Evolutionary conservation across 2,888 invertebrate genomes (phyloP).

Genomic region (Sinhomidia bicolor): DNA sequence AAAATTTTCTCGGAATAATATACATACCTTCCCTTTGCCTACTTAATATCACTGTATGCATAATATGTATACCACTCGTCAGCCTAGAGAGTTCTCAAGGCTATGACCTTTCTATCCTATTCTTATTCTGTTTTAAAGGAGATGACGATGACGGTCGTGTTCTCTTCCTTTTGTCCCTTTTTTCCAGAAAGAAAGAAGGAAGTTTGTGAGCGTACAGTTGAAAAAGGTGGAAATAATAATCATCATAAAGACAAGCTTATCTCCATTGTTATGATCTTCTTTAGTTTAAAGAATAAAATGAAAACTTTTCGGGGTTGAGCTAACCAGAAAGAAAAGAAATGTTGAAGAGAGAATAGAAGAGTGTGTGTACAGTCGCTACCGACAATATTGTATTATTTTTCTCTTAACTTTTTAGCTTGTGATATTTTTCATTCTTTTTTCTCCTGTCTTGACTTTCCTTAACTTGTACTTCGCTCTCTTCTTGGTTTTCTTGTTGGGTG

Average conservation of each 20-base stretch:
- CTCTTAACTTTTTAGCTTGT: background rate
- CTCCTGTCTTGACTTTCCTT: background rate
- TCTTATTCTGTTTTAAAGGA: background rate
- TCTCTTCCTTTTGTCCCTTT: background rate
- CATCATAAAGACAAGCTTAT: background rate
- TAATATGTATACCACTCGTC: background rate
- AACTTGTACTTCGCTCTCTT: background rate
- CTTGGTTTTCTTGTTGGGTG: no score
- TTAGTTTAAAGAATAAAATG: background rate
- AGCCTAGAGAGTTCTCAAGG: background rate
- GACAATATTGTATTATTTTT: background rate
- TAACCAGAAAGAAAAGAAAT: conserved; percentile 22
- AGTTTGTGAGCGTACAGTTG: no score
- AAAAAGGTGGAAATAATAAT: conserved; percentile 9
- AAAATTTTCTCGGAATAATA: no score
- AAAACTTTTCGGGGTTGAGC: background rate
- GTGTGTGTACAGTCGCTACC: background rate
- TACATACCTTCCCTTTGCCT: no score
- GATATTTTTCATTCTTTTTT: conserved; percentile 19
- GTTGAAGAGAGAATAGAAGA: no score
- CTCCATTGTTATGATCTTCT: background rate
- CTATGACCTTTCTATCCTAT: background rate
- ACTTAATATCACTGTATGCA: no score
- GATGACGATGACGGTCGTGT: background rate
- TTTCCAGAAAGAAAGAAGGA: background rate